These are phyloP conservation scores for Elysia chlorotica DNA, from an alignment of 1,140 invertebrate genomes.

Conservation along the genomic window DNA sequence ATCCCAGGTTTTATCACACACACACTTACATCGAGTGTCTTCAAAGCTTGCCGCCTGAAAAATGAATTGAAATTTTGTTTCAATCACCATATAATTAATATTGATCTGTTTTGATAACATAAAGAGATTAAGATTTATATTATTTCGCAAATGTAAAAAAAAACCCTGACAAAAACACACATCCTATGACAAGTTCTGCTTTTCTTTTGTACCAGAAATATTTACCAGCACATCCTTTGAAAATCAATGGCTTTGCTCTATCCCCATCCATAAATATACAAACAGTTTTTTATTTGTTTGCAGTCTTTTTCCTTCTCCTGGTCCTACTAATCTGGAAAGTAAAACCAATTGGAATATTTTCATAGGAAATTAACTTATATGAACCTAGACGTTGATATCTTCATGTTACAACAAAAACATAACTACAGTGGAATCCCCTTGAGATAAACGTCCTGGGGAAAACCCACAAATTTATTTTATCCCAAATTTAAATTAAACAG, in stretches of 20 bases:
- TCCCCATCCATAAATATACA: too few relatives aligned
- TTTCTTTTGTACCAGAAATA: not conserved
- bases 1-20: slow-evolving; percentile 40
- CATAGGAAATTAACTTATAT: too few relatives aligned
- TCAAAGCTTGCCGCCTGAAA: slow-evolving; percentile 49
- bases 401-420: not conserved
- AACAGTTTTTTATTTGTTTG: too few relatives aligned
- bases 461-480: not conserved
- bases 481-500: too few relatives aligned
- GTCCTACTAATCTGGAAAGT: too few relatives aligned
- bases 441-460: not conserved
- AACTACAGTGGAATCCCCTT: not conserved
- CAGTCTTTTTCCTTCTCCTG: too few relatives aligned
- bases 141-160: not conserved
- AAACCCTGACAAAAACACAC: not conserved
- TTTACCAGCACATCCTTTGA: too few relatives aligned
- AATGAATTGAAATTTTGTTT: not conserved
- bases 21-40: slow-evolving; percentile 54
- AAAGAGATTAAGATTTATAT: too few relatives aligned
- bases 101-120: not conserved
- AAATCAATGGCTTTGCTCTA: too few relatives aligned
- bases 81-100: not conserved
- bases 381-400: too few relatives aligned
- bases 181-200: not conserved
- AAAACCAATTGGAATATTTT: too few relatives aligned